Evolutionary conservation across 2,113 vertebrate species (phyloP).

Genomic region (Melanocharis versteri): DNA sequence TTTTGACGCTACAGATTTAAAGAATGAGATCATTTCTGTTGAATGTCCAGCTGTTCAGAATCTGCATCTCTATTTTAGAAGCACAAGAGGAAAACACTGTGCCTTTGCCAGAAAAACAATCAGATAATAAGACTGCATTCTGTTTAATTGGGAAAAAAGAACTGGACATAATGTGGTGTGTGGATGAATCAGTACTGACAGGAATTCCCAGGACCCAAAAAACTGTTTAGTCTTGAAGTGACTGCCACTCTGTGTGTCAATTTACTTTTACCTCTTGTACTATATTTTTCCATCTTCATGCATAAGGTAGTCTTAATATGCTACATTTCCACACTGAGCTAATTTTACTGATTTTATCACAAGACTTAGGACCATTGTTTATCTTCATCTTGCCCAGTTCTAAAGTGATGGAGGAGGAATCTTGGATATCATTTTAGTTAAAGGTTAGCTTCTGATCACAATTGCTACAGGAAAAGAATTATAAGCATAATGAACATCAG

Average conservation of each 20-base stretch:
- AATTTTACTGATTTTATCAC: not conserved
- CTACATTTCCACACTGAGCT: not conserved
- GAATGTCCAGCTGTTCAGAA: conserved; percentile 24
- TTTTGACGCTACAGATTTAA: conserved; percentile 27
- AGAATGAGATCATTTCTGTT: conserved; percentile 42
- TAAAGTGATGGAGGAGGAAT: not conserved
- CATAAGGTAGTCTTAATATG: not conserved
- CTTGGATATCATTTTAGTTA: not conserved
- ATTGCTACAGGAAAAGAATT: not conserved
- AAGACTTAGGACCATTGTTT: not conserved
- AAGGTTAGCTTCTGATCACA: not conserved
- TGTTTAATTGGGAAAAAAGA: not conserved
- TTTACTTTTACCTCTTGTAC: not conserved
- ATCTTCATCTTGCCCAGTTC: not conserved
- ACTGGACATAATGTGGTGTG: not conserved
- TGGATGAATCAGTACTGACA: not conserved
- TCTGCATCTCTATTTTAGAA: conserved; percentile 14
- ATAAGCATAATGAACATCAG: not conserved
- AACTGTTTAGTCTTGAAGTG: not conserved
- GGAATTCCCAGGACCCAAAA: not conserved
- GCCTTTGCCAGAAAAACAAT: conserved; percentile 1
- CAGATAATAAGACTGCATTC: not conserved
- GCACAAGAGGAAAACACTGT: not conserved
- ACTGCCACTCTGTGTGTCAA: not conserved
- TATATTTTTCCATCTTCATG: not conserved